These are phyloP conservation scores for Luscinia luscinia DNA, from an alignment of 2,797 vertebrate genomes.

Conservation along the genomic window DNA sequence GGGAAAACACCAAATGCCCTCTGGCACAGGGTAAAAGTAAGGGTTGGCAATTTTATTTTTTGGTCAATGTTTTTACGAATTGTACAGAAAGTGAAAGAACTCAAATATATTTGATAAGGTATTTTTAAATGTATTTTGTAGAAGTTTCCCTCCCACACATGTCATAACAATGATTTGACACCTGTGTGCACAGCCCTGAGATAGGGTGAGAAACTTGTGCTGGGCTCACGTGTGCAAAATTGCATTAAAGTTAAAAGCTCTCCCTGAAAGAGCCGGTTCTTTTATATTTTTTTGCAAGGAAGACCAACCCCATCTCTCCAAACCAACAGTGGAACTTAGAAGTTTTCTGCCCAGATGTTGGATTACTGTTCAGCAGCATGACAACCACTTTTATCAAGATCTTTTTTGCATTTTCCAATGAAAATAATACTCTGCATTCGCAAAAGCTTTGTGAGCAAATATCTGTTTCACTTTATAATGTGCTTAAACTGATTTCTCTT, in stretches of 20 bases:
- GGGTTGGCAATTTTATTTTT: background rate
- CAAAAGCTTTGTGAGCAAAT: background rate
- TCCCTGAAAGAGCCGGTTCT: background rate
- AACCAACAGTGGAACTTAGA: background rate
- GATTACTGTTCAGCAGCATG: background rate
- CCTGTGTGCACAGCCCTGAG: background rate
- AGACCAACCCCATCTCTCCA: background rate
- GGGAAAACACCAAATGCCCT: background rate
- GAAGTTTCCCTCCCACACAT: background rate
- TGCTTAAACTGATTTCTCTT: background rate
- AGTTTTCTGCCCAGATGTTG: background rate
- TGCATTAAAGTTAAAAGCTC: background rate
- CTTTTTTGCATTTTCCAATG: background rate
- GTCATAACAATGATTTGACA: background rate
- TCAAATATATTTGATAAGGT: background rate
- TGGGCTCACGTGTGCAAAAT: accelerated
- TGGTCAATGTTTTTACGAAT: background rate
- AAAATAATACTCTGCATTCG: background rate
- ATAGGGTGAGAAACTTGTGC: background rate
- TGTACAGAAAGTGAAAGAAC: background rate
- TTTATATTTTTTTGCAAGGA: background rate
- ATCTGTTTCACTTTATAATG: background rate
- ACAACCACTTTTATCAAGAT: background rate
- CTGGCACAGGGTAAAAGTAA: background rate
- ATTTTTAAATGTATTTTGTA: background rate